Evolutionary conservation across 2,113 vertebrate genomes (phyloP).

Genomic region (Pelecanoides urinatrix): DNA sequence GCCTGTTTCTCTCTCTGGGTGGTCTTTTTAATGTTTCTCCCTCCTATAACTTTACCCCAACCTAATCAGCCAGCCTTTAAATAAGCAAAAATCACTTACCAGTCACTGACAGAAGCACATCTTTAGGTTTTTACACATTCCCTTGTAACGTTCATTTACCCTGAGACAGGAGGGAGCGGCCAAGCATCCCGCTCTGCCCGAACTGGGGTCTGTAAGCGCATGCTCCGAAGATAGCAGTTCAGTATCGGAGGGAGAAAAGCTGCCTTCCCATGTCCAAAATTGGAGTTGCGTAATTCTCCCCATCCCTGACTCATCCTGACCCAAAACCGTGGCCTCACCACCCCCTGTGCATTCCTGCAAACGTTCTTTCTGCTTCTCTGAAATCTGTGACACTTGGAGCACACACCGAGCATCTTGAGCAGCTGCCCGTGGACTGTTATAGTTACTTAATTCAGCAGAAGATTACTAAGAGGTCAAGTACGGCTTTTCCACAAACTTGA

Average conservation of each 20-base stretch:
- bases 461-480: neutral
- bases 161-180: fast-evolving
- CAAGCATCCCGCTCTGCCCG: fast-evolving
- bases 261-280: neutral
- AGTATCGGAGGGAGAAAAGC: neutral
- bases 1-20: neutral
- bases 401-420: neutral
- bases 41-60: neutral
- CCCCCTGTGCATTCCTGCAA: neutral
- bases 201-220: fast-evolving
- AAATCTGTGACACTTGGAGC: neutral
- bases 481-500: neutral
- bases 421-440: neutral
- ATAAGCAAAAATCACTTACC: neutral
- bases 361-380: neutral
- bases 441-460: neutral
- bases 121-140: neutral
- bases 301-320: neutral
- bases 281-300: neutral
- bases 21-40: neutral
- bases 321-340: neutral
- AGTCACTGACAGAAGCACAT: neutral
- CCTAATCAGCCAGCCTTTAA: neutral
- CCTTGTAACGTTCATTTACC: neutral
- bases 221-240: fast-evolving